A percentile compares a stretch with the other conserved stretches of the same genome.
Evolutionary conservation across 2,797 vertebrate genomes (phyloP).

Genomic region (Agapornis canus): DNA sequence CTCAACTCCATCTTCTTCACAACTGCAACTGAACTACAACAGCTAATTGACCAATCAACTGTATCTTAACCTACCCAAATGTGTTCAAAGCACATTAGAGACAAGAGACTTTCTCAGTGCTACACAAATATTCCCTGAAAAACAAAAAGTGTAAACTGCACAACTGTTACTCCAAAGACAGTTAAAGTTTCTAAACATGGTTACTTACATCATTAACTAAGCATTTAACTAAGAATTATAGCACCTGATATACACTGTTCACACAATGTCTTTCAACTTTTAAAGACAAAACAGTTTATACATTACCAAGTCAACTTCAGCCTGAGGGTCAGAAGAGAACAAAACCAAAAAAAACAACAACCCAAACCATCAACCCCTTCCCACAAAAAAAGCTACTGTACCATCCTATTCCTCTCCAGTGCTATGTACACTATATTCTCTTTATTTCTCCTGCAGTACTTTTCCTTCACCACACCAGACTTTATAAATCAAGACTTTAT

Average conservation of each 20-base stretch:
- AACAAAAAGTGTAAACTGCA: not conserved
- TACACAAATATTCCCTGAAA: not conserved
- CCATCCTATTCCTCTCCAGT: not conserved
- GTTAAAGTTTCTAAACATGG: not conserved
- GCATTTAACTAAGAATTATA: not conserved
- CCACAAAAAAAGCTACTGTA: not conserved
- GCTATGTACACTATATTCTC: not conserved
- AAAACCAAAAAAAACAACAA: not conserved
- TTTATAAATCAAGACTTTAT: not conserved
- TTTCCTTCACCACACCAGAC: not conserved
- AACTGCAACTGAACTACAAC: not conserved
- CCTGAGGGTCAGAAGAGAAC: not conserved
- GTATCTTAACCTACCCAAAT: not conserved
- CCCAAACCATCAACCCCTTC: not conserved
- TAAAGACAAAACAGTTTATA: not conserved
- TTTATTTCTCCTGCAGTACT: not conserved
- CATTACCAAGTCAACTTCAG: not conserved
- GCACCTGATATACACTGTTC: not conserved
- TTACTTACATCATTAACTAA: not conserved
- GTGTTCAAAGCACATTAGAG: not conserved
- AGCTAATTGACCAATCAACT: not conserved
- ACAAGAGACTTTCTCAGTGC: not conserved
- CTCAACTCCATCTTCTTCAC: not conserved
- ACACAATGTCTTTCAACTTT: not conserved
- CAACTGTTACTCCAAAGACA: not conserved